Conservation (phyloP, 2,113 vertebrate genomes). For the Cebidichthys violaceus region DNA sequence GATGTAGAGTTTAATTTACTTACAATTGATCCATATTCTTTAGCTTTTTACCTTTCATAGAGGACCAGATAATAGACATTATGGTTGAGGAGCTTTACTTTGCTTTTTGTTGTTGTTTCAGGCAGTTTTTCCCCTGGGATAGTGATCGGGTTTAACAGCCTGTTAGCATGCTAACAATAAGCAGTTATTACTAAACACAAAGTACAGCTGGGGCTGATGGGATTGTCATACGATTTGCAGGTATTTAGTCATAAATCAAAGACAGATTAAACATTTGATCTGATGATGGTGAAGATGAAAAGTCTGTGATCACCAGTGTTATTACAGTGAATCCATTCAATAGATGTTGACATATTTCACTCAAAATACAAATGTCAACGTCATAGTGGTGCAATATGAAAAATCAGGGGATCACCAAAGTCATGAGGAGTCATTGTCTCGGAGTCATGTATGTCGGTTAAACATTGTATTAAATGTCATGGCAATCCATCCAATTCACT, state of each 20-base stretch:
- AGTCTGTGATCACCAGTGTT: background rate
- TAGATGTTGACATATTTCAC: too few relatives aligned
- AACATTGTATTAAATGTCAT: background rate
- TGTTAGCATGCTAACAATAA: background rate
- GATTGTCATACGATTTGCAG: background rate
- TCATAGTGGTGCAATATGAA: too few relatives aligned
- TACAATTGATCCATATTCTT: background rate
- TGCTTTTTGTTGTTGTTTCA: background rate
- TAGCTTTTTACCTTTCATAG: background rate
- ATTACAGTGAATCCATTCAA: too few relatives aligned
- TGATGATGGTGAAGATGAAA: background rate
- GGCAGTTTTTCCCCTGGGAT: too few relatives aligned
- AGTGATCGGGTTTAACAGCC: too few relatives aligned
- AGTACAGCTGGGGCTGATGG: background rate
- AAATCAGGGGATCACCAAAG: too few relatives aligned
- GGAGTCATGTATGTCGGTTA: background rate
- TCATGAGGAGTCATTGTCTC: background rate
- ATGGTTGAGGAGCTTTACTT: background rate
- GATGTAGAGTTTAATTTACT: background rate
- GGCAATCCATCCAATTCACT: background rate
- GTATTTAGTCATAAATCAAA: too few relatives aligned
- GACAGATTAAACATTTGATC: background rate
- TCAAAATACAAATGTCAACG: too few relatives aligned
- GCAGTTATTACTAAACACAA: background rate
- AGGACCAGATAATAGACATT: background rate